phyloP scores from a whole-genome alignment of 1,140 invertebrate genomes.

The Meloidogyne hapla region DNA sequence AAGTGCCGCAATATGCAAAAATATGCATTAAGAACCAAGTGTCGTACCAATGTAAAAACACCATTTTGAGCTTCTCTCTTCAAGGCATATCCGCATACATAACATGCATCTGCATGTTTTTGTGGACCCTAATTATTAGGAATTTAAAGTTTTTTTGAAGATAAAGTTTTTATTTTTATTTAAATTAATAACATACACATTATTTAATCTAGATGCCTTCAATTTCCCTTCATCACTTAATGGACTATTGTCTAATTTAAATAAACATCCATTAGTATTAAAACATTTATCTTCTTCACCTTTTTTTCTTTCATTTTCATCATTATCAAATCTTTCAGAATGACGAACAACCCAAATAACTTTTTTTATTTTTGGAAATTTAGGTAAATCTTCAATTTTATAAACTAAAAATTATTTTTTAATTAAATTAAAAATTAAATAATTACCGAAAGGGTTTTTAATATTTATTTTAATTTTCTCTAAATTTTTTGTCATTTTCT shows the following conservation, averaged over 20 bases:
- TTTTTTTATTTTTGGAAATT: neutral
- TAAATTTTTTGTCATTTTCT: neutral
- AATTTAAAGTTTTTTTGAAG: neutral
- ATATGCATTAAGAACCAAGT: too few species aligned
- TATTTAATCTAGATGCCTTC: neutral
- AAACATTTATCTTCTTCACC: neutral
- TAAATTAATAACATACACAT: neutral
- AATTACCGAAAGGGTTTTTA: too few species aligned
- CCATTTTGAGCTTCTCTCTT: too few species aligned
- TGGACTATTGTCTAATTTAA: neutral
- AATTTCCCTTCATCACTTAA: neutral
- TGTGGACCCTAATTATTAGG: too few species aligned
- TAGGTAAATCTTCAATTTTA: neutral
- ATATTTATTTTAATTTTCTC: neutral
- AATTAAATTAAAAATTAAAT: too few species aligned
- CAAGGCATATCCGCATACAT: too few species aligned
- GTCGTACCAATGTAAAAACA: too few species aligned
- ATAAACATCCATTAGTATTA: neutral
- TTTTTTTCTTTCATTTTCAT: neutral
- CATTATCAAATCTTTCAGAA: neutral
- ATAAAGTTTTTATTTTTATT: neutral
- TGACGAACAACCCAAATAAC: conserved; percentile 11
- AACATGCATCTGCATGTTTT: too few species aligned
- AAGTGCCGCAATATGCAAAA: too few species aligned
- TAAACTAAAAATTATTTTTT: too few species aligned